Evolutionary conservation across 2,797 vertebrate species (phyloP).

Genomic region (Sebastes taczanowskii): DNA sequence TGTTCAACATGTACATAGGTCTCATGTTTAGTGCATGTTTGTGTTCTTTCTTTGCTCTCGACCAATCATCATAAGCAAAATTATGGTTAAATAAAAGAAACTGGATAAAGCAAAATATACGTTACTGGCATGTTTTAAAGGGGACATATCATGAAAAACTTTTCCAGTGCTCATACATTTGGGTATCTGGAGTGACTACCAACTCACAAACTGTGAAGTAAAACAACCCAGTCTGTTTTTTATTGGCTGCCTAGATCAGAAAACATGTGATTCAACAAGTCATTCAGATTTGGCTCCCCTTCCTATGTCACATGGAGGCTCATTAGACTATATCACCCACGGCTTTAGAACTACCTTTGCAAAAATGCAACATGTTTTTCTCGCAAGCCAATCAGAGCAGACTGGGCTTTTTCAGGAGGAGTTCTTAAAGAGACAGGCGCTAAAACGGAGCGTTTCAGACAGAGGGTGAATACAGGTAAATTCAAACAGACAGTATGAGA

Average conservation of each 20-base stretch:
- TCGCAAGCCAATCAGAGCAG: too few species aligned
- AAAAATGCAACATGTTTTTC: fast-evolving
- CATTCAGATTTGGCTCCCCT: too few species aligned
- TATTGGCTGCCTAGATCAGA: too few species aligned
- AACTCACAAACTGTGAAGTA: too few species aligned
- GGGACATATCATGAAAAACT: not conserved
- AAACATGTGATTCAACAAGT: too few species aligned
- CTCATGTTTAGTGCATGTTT: constrained; percentile 5
- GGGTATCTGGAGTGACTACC: too few species aligned
- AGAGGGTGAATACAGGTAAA: too few species aligned
- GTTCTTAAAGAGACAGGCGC: not conserved
- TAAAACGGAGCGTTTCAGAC: too few species aligned
- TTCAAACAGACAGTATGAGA: too few species aligned
- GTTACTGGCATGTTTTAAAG: not conserved
- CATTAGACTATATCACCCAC: not conserved
- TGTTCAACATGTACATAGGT: constrained; percentile 5
- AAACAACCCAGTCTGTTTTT: too few species aligned
- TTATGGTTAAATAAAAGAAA: not conserved
- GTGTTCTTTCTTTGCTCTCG: not conserved
- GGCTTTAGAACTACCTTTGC: not conserved
- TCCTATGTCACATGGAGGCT: too few species aligned
- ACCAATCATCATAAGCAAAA: not conserved
- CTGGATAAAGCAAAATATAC: constrained; percentile 16
- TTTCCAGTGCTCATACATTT: too few species aligned
- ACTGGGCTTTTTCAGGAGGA: not conserved